phyloP scores from a whole-genome alignment of 2,888 invertebrate genomes.

The Caenorhabditis macrosperma region DNA sequence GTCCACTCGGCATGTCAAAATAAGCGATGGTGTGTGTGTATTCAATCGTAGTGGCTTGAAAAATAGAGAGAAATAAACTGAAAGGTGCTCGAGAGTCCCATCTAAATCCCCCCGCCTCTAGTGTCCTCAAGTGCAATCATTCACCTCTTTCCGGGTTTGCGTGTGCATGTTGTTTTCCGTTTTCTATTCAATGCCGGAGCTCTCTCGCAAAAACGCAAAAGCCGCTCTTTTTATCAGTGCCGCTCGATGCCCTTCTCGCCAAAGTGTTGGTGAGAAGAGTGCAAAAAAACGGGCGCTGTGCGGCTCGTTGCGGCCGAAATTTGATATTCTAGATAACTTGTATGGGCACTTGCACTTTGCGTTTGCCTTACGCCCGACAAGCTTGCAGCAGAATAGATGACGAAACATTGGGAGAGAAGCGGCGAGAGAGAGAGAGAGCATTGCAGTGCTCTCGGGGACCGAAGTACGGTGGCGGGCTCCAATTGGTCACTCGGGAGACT shows the following conservation, averaged over 20 bases:
- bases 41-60: background rate
- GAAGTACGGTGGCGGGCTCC: no score
- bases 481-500: no score
- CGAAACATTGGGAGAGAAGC: constrained; percentile 8
- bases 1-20: constrained; percentile 1
- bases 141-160: background rate
- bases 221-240: constrained; percentile 5
- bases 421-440: background rate
- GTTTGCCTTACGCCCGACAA: constrained; percentile 13
- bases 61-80: constrained; percentile 13
- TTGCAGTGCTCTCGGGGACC: no score
- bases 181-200: background rate
- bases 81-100: background rate
- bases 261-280: constrained; percentile 1
- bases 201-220: background rate
- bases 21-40: constrained; percentile 2
- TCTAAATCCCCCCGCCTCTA: background rate
- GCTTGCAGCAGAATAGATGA: background rate
- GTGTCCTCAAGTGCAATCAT: constrained; percentile 7
- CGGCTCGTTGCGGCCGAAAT: constrained; percentile 14
- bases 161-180: background rate
- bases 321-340: constrained; percentile 51
- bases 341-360: constrained; percentile 47
- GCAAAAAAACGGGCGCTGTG: constrained; percentile 2
- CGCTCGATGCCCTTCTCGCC: background rate